A percentile compares a stretch with the other conserved stretches of the same genome.
Conservation (phyloP, 2,113 vertebrate species). For the Aldabrachelys gigantea region DNA sequence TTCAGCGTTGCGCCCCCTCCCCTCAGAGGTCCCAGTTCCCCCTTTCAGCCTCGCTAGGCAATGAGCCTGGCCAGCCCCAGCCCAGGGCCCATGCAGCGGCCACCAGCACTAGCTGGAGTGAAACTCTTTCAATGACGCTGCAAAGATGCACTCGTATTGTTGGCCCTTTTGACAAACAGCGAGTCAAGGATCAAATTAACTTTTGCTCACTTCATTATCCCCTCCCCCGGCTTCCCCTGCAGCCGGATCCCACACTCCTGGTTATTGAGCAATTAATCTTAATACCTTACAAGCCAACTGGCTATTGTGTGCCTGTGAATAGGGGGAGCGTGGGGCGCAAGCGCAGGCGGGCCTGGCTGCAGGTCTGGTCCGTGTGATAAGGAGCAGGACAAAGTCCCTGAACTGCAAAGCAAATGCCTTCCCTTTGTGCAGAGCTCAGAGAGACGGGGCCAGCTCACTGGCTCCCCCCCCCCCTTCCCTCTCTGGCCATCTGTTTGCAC, state of each 20-base stretch:
- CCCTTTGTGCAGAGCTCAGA: slow-evolving; percentile 73
- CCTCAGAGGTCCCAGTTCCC: background rate
- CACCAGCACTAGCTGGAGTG: background rate
- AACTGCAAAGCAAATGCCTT: slow-evolving; percentile 78
- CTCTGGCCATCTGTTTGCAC: slow-evolving; percentile 92
- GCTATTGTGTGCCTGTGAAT: slow-evolving; percentile 73
- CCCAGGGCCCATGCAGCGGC: background rate
- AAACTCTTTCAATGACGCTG: background rate
- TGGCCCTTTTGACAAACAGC: slow-evolving; percentile 78
- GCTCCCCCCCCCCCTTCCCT: slow-evolving; percentile 82
- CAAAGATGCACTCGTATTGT: slow-evolving; percentile 56
- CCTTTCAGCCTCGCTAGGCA: too few relatives aligned
- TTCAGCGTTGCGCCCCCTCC: background rate
- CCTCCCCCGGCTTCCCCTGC: slow-evolving; percentile 73
- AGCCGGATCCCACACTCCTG: slow-evolving; percentile 76
- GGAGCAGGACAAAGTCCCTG: slow-evolving; percentile 53
- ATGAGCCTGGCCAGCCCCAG: background rate
- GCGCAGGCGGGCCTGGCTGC: slow-evolving; percentile 70
- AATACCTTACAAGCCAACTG: slow-evolving; percentile 72
- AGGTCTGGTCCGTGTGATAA: slow-evolving; percentile 82
- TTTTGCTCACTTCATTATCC: slow-evolving; percentile 92
- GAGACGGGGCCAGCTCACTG: background rate
- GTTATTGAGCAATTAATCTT: slow-evolving; percentile 88
- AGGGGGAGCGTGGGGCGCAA: slow-evolving; percentile 62
- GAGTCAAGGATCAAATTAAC: slow-evolving; percentile 90